Evolutionary conservation across 2,888 invertebrate genomes (phyloP), one percentile per base, ranked within the genome.

Genomic region (Iselma pallidipennis): DNA sequence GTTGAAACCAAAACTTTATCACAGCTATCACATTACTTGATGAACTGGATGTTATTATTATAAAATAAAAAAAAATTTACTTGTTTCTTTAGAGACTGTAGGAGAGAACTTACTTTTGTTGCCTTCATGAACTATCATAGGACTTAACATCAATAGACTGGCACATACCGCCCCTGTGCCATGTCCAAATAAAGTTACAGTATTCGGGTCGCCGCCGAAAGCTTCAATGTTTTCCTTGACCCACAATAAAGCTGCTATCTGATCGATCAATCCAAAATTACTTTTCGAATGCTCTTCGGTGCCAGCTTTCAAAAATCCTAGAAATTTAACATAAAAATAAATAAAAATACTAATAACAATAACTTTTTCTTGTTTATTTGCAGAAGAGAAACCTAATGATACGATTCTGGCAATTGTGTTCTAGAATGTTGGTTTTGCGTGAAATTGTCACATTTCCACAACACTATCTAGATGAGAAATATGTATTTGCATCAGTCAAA

Each of bases 81-180:
- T n/a, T n/a, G n/a, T n/a, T n/a, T n/a, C n/a, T n/a, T n/a, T n/a
- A n/a, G n/a, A n/a, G n/a, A 28, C 12, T 51, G 28, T n/a, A 4
- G 6, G 42, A 14, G 16, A 16, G n/a, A 28, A 73, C 75, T 76
- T 72, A 82, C 83, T 72, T 71, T 69, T 78, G 69, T 57, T 76
- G 76, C 60, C 67, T 68, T 66, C 74, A 76, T 79, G 80, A 14
- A 71, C 69, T 23, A 88, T 88, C 88, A 93, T 92, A 1, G 96
- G 96, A 21, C 98, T 97, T 61, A 97, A 87, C 89, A 97, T 93
- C 49, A 99, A 85, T 67, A 95, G 90, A 82, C 95, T 96, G 69
- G 95, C 93, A 75, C 96, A 92, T 2, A 96, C 94, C 0, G 97
- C 98, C 0, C 98, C 98, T 12, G 95, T 93, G 7, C 96, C 96